A percentile compares a stretch with the other conserved stretches of the same genome.
phyloP scores from a whole-genome alignment of 2,888 invertebrate species.

The Neoascia interrupta region DNA sequence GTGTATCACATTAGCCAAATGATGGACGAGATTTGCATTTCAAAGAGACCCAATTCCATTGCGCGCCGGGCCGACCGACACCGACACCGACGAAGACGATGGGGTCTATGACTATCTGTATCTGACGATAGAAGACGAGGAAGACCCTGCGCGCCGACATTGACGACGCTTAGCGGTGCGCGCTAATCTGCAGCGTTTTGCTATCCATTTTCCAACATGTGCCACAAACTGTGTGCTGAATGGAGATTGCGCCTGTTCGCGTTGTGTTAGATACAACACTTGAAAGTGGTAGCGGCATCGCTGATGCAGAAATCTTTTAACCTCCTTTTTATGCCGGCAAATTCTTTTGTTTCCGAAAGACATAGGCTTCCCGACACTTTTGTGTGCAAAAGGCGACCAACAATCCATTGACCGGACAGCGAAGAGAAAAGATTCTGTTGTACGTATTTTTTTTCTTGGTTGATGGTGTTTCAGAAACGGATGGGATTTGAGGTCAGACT shows the following conservation, averaged over 20 bases:
- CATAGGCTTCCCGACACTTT: slow-evolving; percentile 27
- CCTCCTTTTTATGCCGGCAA: slow-evolving; percentile 45
- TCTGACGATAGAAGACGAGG: slow-evolving; percentile 31
- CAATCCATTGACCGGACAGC: slow-evolving; percentile 58
- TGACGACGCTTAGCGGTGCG: slow-evolving; percentile 12
- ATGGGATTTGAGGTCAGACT: slow-evolving; percentile 47
- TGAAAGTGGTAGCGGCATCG: slow-evolving; percentile 42
- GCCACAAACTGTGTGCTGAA: slow-evolving; percentile 26
- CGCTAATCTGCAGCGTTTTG: slow-evolving; percentile 55
- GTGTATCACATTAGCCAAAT: slow-evolving; percentile 59
- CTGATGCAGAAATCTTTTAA: slow-evolving; percentile 64
- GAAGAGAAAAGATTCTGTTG: slow-evolving; percentile 45
- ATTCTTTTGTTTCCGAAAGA: slow-evolving; percentile 65
- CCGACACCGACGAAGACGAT: too few relatives aligned
- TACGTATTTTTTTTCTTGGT: slow-evolving; percentile 4
- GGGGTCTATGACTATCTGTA: slow-evolving; percentile 62
- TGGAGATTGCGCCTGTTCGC: slow-evolving; percentile 27
- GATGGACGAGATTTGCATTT: slow-evolving; percentile 64
- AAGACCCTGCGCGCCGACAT: slow-evolving; percentile 5
- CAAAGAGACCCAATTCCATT: slow-evolving; percentile 66
- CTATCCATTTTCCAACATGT: slow-evolving; percentile 39
- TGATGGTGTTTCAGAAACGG: slow-evolving; percentile 9
- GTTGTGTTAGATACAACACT: slow-evolving; percentile 37
- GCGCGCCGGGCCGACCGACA: too few relatives aligned
- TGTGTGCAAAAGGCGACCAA: slow-evolving; percentile 28